Evolutionary conservation across 2,113 vertebrate species (phyloP), one percentile per base, ranked within the genome.

Genomic region (Bettongia penicillata): DNA sequence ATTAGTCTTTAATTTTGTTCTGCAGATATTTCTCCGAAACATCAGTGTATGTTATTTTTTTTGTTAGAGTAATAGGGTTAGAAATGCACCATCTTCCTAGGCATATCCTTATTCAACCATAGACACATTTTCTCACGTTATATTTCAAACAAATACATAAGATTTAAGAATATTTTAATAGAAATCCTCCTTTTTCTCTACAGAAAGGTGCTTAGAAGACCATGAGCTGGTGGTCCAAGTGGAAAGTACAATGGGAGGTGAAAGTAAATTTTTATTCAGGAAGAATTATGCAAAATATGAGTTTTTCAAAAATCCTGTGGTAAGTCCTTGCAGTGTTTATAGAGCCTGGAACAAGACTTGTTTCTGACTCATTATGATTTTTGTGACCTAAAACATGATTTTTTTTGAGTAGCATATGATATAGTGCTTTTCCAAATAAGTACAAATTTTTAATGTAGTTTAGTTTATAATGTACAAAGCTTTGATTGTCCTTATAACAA

Each of bases 241-340:
- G 22, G 99, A 99, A 95, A 98, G 99, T 90, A 99, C 99, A 92
- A 99, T 99, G 99, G 99, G 98, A 97, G 99, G 98, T n/a, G 99
- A 99, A 94, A 99, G 99, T 94, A 99, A 99, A 99, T 99, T 99
- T 98, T 98, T 99, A 95, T 99, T 99, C 99, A 99, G 99, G 98
- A 99, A 99, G 99, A 99, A 99, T 98, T 99, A 99, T 93, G 99
- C 99, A 97, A 99, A 99, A 98, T 99, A 99, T 0, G 99, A 99
- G 99, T 99, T 99, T 98, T 99, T 99, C 98, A 99, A 99, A 98
- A 99, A 99, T 97, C 99, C 99, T 24, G 96, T 99, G 99, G 99
- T 99, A 94, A 99, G 99, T 98, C 92, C 89, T 77, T 52, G 28
- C 19, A 2, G 3, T 57, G 14, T 53, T 37, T 68, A 3, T 52